Evolutionary conservation across 2,888 invertebrate genomes (phyloP).

Genomic region (Lordiphosa andalusiaca): DNA sequence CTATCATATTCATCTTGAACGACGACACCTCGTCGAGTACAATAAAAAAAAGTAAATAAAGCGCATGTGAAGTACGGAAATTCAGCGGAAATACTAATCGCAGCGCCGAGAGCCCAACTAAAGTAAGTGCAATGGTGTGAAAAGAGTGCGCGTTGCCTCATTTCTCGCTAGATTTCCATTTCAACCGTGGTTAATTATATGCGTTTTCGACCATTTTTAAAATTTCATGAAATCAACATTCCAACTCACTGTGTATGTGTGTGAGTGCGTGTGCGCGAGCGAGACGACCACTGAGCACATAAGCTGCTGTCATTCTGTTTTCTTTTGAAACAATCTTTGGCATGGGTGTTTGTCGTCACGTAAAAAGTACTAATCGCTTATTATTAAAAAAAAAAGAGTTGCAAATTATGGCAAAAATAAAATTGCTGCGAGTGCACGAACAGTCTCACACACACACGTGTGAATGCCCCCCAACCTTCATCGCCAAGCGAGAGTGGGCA

Average conservation of each 20-base stretch:
- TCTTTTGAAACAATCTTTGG: constrained; percentile 45
- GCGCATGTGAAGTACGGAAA: constrained; percentile 66
- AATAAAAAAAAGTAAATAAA: constrained; percentile 70
- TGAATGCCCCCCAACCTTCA: constrained; percentile 2
- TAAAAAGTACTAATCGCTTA: constrained; percentile 58
- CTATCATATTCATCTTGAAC: constrained; percentile 27
- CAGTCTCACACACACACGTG: constrained; percentile 24
- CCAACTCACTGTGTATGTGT: constrained; percentile 63
- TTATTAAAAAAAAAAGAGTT: constrained; percentile 30
- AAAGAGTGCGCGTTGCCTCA: constrained; percentile 7
- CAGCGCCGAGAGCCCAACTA: constrained; percentile 7
- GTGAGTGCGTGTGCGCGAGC: constrained; percentile 33
- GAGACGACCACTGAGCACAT: constrained; percentile 58
- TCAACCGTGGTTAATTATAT: constrained; percentile 58
- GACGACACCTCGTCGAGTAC: constrained; percentile 46
- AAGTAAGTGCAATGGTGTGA: constrained; percentile 55
- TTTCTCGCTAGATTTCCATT: constrained; percentile 11
- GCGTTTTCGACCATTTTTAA: constrained; percentile 70
- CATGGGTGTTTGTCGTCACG: constrained; percentile 62
- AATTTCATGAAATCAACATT: constrained; percentile 73
- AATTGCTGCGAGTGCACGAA: constrained; percentile 11
- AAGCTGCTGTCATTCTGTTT: constrained; percentile 69
- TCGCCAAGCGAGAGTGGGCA: neutral
- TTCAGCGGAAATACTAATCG: constrained; percentile 22
- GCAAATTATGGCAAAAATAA: constrained; percentile 19